These are phyloP conservation scores for Parazoanthus swiftii DNA, from an alignment of 92 coral and sea anemone species.

Conservation along the genomic window DNA sequence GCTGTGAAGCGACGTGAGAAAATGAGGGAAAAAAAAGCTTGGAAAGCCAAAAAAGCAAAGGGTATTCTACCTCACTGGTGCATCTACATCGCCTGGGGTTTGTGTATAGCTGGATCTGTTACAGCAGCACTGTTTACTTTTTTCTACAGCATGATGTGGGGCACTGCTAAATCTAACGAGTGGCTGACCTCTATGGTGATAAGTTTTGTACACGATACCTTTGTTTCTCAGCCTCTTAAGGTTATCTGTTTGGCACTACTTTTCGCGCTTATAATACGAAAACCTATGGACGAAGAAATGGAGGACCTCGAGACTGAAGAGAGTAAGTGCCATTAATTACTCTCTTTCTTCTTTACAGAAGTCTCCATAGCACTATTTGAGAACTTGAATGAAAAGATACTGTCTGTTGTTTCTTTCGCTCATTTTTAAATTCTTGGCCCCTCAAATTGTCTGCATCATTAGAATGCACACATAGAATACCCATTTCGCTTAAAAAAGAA, in stretches of 20 bases:
- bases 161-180: constrained; percentile 61
- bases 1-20: not conserved
- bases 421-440: no score
- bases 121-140: constrained; percentile 54
- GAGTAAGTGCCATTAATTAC: not conserved
- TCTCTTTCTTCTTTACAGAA: no score
- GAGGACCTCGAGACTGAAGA: not conserved
- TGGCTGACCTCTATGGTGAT: constrained; percentile 64
- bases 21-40: not conserved
- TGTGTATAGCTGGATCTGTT: constrained; percentile 54
- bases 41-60: constrained; percentile 4
- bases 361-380: no score
- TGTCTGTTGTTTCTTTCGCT: no score
- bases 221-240: constrained; percentile 72
- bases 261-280: constrained; percentile 56
- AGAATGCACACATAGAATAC: no score
- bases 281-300: constrained; percentile 53
- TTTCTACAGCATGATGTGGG: constrained; percentile 89
- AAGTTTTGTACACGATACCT: constrained; percentile 64
- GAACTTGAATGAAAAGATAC: no score
- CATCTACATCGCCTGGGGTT: constrained; percentile 62
- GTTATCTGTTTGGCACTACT: constrained; percentile 56
- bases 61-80: constrained; percentile 62
- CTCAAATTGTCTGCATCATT: no score
- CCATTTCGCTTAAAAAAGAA: no score